Base-by-base conservation (phyloP, 2,797 vertebrate genomes). In the Melanotaenia maccullochi region DNA sequence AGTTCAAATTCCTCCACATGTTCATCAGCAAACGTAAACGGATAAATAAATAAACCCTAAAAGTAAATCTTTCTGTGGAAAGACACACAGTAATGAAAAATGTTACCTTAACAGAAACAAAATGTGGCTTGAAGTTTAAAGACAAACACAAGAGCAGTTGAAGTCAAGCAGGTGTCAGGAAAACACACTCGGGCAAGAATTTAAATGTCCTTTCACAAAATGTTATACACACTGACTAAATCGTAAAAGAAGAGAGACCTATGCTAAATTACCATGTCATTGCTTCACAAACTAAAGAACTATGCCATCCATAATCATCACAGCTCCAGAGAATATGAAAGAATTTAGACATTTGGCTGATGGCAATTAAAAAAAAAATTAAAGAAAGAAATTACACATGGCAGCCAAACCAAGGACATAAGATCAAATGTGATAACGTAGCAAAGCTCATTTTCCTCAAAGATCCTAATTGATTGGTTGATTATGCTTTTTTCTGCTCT, bases 401-500 rank as follows among this genome's bases (percentile, higher is more conserved):
- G 73, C 82, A 83, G 83, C 68, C 76, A 64, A 89, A 86, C 76
- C 88, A 90, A 91, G 89, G 92, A 93, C 91, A 91, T 86, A 88
- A 85, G 90, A 93, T 94, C 87, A 93, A 88, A 91, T 68, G 81
- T 87, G 79, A 91, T 92, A 91, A 93, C 82, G 83, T 85, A 88
- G 78, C 78, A 83, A 90, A 90, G 84, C 90, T 92, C 87, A 90
- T 94, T 93, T 93, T 90, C 80, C 85, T 93, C 82, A 89, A 92
- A 92, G 86, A 89, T 90, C 85, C 82, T 92, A 93, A 93, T 91
- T 95, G 93, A 95, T 94, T 92, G 92, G 92, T 93, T 93, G 92
- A 94, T 95, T 94, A 92, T 86, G 78, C 90, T 89, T 70, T 82
- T 86, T 90, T 93, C 86, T 88, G 79, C 78, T 84, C 86, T 78